A percentile compares a stretch with the other conserved stretches of the same genome.
These are phyloP conservation scores for Trichonephila inaurata DNA, from an alignment of 1,140 invertebrate genomes.

Conservation along the genomic window DNA sequence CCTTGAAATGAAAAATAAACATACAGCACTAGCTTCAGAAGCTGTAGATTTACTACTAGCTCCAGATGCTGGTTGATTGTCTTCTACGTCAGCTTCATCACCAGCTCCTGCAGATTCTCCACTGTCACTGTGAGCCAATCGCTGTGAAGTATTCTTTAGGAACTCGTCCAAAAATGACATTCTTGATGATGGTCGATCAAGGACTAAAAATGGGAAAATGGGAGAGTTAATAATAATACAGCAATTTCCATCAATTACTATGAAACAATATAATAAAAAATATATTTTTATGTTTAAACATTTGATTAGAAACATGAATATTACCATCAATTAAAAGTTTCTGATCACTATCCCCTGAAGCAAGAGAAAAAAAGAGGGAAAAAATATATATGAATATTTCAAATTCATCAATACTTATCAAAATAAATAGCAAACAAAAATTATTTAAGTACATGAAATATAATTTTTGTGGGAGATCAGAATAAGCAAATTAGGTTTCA, in stretches of 20 bases:
- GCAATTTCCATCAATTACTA: not conserved
- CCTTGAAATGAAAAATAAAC: conserved; percentile 77
- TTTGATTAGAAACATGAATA: not conserved
- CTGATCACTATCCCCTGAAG: conserved; percentile 69
- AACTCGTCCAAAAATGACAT: conserved; percentile 95
- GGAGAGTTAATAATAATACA: not conserved
- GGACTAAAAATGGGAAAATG: conserved; percentile 83
- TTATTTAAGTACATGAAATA: too few species aligned
- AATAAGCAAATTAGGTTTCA: too few species aligned
- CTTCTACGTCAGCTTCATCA: conserved; percentile 85
- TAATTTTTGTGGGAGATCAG: too few species aligned
- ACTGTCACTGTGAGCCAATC: conserved; percentile 59
- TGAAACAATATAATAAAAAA: too few species aligned
- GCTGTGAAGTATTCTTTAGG: conserved; percentile 90
- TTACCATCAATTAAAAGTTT: conserved; percentile 76
- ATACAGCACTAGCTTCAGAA: conserved; percentile 89
- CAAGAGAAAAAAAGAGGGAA: conserved; percentile 35
- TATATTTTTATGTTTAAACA: not conserved
- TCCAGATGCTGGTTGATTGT: conserved; percentile 88
- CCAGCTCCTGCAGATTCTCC: conserved; percentile 86
- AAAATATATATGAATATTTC: conserved; percentile 1
- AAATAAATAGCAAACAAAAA: too few species aligned
- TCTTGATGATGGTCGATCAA: conserved; percentile 91
- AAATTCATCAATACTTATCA: too few species aligned
- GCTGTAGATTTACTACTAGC: conserved; percentile 91